Evolutionary conservation across 2,888 invertebrate genomes (phyloP).

Genomic region (Stenchaetothrips biformis): DNA sequence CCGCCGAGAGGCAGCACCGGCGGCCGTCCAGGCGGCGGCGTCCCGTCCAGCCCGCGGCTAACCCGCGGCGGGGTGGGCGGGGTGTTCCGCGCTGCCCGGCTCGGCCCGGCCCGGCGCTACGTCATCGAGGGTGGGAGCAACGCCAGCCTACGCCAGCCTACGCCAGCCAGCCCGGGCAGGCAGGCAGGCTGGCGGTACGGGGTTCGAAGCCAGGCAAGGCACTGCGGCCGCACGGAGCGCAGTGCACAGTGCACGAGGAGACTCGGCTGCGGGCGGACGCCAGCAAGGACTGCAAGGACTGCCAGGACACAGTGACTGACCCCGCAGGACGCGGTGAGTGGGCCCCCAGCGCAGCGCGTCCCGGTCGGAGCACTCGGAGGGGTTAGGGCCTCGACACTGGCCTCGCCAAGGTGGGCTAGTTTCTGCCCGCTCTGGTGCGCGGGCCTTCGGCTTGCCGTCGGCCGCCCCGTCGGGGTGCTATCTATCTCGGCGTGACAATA

Average conservation of each 20-base stretch:
- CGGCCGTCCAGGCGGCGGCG: too few relatives aligned
- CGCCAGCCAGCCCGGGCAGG: not conserved
- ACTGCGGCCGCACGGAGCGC: not conserved
- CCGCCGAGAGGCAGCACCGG: too few relatives aligned
- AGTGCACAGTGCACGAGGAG: not conserved
- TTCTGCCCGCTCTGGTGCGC: not conserved
- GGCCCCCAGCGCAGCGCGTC: not conserved
- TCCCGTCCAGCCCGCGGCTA: too few relatives aligned
- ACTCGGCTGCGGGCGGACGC: not conserved
- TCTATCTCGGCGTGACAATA: too few relatives aligned
- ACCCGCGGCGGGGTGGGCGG: too few relatives aligned
- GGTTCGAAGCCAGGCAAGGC: not conserved
- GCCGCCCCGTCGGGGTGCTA: too few relatives aligned
- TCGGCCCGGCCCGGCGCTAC: not conserved
- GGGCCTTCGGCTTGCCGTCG: too few relatives aligned
- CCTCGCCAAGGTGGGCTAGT: not conserved
- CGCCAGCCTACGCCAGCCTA: not conserved
- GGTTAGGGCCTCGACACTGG: not conserved
- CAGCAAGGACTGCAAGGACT: not conserved
- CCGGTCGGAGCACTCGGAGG: not conserved
- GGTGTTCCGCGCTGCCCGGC: not conserved
- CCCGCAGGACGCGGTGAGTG: not conserved
- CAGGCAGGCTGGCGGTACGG: not conserved
- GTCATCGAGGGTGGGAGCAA: not conserved
- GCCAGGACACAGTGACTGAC: not conserved